Conservation (phyloP, 1,140 invertebrate genomes). For the Zaprionus kolodkinae region DNA sequence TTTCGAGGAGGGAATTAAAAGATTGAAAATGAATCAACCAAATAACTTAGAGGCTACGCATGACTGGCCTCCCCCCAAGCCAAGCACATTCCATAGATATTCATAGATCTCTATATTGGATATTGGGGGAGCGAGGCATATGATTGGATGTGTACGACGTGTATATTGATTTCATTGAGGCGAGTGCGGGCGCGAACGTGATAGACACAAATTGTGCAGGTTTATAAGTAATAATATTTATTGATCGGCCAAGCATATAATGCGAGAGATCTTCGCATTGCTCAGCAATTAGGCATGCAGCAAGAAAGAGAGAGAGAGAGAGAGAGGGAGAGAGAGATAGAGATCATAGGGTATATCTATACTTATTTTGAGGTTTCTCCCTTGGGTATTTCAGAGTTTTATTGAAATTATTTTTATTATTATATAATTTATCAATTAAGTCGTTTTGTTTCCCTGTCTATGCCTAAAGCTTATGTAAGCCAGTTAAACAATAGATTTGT, state of each 20-base stretch:
- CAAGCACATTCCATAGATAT: slow-evolving; percentile 39
- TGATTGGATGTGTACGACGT: not conserved
- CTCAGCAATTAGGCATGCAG: slow-evolving; percentile 56
- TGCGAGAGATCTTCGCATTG: slow-evolving; percentile 57
- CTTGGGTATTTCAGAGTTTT: not conserved
- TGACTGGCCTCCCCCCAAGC: slow-evolving; percentile 44
- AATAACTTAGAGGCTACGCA: slow-evolving; percentile 39
- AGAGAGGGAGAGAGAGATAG: not conserved
- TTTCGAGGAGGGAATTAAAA: not conserved
- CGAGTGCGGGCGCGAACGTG: slow-evolving; percentile 11
- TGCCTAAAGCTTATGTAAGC: slow-evolving; percentile 2
- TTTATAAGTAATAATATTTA: slow-evolving; percentile 6
- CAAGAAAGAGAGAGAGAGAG: slow-evolving; percentile 7
- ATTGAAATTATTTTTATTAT: not conserved
- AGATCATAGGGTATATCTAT: not conserved
- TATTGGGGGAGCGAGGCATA: slow-evolving; percentile 5
- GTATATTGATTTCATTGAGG: slow-evolving; percentile 54
- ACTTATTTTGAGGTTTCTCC: not conserved
- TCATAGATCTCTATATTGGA: not conserved
- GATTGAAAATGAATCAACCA: slow-evolving; percentile 10
- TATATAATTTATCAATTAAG: slow-evolving; percentile 17
- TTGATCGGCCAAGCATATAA: slow-evolving; percentile 55
- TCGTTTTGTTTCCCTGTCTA: not conserved
- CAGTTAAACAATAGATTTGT: slow-evolving; percentile 9
- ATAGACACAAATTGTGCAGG: slow-evolving; percentile 24